phyloP scores from a whole-genome alignment of 2,113 vertebrate species.

The Astatotilapia flaviijosephi region DNA sequence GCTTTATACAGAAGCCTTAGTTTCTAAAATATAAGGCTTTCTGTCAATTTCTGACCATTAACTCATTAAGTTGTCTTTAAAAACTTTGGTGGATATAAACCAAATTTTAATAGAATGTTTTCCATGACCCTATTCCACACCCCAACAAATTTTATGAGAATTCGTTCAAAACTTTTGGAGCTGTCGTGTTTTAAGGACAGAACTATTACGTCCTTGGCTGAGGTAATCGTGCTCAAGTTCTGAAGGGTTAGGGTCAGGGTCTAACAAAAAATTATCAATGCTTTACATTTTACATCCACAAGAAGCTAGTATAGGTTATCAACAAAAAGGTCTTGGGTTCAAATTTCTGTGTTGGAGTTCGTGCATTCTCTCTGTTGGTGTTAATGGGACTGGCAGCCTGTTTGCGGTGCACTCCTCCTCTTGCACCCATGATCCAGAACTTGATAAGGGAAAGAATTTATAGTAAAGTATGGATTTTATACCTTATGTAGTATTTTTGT shows the following conservation, averaged over 20 bases:
- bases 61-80: background rate
- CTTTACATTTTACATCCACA: background rate
- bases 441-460: background rate
- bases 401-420: background rate
- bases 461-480: background rate
- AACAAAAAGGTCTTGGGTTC: background rate
- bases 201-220: rapidly evolving
- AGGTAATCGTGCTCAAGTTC: background rate
- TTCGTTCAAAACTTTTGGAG: rapidly evolving
- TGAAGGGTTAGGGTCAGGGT: background rate
- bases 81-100: background rate
- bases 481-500: background rate
- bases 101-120: background rate
- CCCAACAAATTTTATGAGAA: background rate
- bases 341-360: background rate
- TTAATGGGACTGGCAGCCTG: background rate
- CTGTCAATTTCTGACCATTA: background rate
- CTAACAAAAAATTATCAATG: rapidly evolving
- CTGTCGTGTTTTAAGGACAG: background rate
- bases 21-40: background rate
- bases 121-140: background rate
- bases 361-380: background rate
- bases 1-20: background rate
- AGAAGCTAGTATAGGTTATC: background rate
- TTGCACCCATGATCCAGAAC: background rate